phyloP scores from a whole-genome alignment of 2,113 vertebrate genomes.

The Falco punctatus region DNA sequence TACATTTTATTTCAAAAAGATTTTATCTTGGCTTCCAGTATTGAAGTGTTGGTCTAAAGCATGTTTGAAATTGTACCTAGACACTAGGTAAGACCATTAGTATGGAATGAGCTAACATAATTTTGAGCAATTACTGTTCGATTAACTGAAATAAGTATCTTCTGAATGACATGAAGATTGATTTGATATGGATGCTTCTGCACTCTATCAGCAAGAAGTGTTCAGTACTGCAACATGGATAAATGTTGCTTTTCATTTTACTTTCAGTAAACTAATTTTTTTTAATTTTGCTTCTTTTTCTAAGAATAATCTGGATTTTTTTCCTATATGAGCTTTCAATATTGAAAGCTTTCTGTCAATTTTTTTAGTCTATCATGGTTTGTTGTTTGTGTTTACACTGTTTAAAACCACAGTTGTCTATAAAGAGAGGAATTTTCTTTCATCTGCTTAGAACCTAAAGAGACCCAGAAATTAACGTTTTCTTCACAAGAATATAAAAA shows the following conservation, averaged over 20 bases:
- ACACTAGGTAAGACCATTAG: not conserved
- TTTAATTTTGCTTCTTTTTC: not conserved
- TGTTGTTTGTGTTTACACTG: not conserved
- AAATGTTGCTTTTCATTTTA: slow-evolving; percentile 2
- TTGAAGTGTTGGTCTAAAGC: not conserved
- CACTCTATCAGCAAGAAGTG: not conserved
- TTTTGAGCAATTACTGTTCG: slow-evolving; percentile 38
- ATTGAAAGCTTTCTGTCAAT: not conserved
- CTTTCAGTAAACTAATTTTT: not conserved
- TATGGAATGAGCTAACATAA: slow-evolving; percentile 13
- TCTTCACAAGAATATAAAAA: slow-evolving; percentile 5
- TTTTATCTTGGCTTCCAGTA: not conserved
- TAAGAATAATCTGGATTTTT: not conserved
- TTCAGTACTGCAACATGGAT: not conserved
- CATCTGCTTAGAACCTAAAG: not conserved
- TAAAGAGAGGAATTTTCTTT: not conserved
- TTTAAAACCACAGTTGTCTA: not conserved
- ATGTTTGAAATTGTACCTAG: not conserved
- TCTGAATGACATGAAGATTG: not conserved
- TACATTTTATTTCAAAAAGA: not conserved
- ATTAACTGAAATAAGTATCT: slow-evolving; percentile 42
- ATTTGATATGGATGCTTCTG: slow-evolving; percentile 37
- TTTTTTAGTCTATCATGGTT: not conserved
- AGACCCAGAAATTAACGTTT: not conserved
- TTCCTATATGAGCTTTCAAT: not conserved